Percentiles rank a stretch among this genome's conserved stretches.
These are phyloP conservation scores for Myiozetetes cayanensis DNA, from an alignment of 2,113 vertebrate genomes.

Conservation along the genomic window DNA sequence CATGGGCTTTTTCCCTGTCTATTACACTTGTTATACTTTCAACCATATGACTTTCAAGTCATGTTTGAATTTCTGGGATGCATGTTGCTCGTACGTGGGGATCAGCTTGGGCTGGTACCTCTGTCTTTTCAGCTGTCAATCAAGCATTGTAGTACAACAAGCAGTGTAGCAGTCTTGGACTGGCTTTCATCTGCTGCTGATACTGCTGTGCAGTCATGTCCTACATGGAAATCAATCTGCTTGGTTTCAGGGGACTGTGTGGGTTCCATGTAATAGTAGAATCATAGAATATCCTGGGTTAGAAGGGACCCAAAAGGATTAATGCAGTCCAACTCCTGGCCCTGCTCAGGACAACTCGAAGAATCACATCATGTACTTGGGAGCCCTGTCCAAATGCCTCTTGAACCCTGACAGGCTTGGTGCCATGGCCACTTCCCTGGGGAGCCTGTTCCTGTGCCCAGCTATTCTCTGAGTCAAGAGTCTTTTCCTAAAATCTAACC, in stretches of 20 bases:
- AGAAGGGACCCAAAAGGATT: background rate
- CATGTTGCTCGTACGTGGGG: background rate
- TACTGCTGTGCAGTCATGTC: background rate
- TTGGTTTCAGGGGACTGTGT: background rate
- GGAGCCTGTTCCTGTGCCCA: background rate
- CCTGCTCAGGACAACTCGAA: background rate
- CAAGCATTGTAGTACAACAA: background rate
- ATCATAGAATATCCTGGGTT: background rate
- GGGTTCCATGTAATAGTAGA: background rate
- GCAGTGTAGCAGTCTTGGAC: background rate
- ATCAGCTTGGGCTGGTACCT: background rate
- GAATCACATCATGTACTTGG: background rate
- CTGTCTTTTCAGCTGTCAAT: background rate
- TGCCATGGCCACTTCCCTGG: fast-evolving
- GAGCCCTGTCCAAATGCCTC: background rate
- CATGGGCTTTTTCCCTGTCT: background rate
- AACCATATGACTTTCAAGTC: background rate
- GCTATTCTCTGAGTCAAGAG: background rate
- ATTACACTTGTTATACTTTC: background rate
- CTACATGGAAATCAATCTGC: background rate
- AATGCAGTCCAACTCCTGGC: fast-evolving
- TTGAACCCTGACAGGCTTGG: background rate
- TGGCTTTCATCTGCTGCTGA: background rate
- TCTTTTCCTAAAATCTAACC: background rate
- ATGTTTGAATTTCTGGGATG: background rate